These are phyloP conservation scores for Eurois occulta DNA, from an alignment of 2,888 invertebrate species.

Conservation along the genomic window DNA sequence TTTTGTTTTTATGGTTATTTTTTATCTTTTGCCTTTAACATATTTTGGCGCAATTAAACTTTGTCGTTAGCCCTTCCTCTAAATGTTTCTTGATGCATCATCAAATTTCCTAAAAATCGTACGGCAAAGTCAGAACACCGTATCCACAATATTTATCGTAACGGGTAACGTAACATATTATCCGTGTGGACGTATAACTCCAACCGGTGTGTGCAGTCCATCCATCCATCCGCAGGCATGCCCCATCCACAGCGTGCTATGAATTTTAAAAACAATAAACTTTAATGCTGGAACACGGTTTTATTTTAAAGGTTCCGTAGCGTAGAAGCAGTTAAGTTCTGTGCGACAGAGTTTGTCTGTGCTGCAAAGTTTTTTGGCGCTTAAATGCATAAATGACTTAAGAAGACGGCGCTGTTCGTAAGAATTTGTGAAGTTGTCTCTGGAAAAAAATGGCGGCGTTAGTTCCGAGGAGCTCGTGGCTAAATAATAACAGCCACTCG, in stretches of 20 bases:
- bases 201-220: conserved; percentile 24
- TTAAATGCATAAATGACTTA: not conserved
- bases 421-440: not conserved
- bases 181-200: conserved; percentile 35
- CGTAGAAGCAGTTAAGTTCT: not conserved
- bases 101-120: not conserved
- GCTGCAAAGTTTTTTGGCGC: not conserved
- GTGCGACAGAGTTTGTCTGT: not conserved
- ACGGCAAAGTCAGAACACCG: not conserved
- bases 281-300: conserved; percentile 4
- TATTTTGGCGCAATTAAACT: too few relatives aligned
- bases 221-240: conserved; percentile 34
- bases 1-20: not conserved
- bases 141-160: conserved; percentile 21
- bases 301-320: conserved; percentile 51
- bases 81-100: not conserved
- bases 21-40: too few relatives aligned
- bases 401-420: not conserved
- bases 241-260: conserved; percentile 50
- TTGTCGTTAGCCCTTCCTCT: not conserved
- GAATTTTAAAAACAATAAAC: conserved; percentile 67
- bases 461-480: too few relatives aligned
- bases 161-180: conserved; percentile 30
- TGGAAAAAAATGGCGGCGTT: not conserved
- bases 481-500: too few relatives aligned